Base-by-base conservation (phyloP, 2,797 vertebrate genomes). In the Moxostoma hubbsi region DNA sequence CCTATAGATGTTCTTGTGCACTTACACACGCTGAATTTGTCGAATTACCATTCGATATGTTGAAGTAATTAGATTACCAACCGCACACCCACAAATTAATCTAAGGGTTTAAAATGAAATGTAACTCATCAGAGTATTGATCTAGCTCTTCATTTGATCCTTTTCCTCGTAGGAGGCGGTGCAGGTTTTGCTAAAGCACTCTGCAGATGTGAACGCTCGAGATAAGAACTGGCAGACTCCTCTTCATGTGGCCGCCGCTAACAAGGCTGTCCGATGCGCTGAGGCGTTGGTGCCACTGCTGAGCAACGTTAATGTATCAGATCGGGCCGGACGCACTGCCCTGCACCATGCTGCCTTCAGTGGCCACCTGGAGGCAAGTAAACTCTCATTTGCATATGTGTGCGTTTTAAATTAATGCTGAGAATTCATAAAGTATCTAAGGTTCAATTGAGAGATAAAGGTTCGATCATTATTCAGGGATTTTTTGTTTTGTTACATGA, bases 151-250 rank as follows among this genome's bases (percentile, higher is more conserved):
- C 0, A 7, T 72, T 15, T 54, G 13, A 15, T 36, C 57, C 4
- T 59, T 12, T 62, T 50, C 45, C 9, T 51, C 74, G 50, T 86
- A 95, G 98, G 97, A 97, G 88, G 97, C 98, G 18, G 97, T 99
- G 88, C 96, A 98, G 91, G 95, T 99, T 89, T 92, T 99, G 90
- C 90, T 99, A 88, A 99, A 99, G 86, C 97, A 99, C 93, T 98
- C 97, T 66, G 96, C 97, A 0, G 98, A 99, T 84, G 97, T 99
- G 63, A 99, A 99, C 69, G 97, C 98, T 75, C 93, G 97, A 82
- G 98, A 99, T 86, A 99, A 99, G 91, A 99, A 99, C 85, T 99
- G 98, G 98, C 98, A 99, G 93, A 99, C 97, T 11, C 98, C 98
- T 5, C 92, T 99, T 73, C 98, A 99, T 88, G 96, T 99, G 82